Evolutionary conservation across 2,888 invertebrate genomes (phyloP).

Genomic region (Clunio marinus): DNA sequence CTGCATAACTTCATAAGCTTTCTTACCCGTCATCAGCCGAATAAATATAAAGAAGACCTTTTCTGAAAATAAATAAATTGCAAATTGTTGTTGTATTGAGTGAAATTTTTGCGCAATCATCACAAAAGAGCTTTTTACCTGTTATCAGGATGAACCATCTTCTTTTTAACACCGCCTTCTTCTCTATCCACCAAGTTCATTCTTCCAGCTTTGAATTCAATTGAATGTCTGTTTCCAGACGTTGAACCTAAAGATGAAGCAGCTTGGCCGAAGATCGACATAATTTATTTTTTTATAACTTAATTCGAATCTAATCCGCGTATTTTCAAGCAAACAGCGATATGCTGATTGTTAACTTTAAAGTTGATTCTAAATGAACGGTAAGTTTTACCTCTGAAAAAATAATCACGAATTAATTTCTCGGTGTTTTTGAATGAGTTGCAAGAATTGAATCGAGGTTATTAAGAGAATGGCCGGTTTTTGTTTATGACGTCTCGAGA

Average conservation of each 20-base stretch:
- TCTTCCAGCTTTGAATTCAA: slow-evolving; percentile 94
- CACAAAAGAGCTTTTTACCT: slow-evolving; percentile 6
- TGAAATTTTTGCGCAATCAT: neutral
- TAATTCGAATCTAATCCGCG: too few relatives aligned
- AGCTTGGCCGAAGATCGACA: slow-evolving; percentile 52
- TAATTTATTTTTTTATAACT: slow-evolving; percentile 56
- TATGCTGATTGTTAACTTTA: too few relatives aligned
- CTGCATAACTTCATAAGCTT: neutral
- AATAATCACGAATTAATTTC: too few relatives aligned
- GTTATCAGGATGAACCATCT: slow-evolving; percentile 90
- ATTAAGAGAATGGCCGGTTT: too few relatives aligned
- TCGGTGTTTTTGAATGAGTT: too few relatives aligned
- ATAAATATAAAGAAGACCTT: slow-evolving; percentile 90
- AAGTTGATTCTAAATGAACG: too few relatives aligned
- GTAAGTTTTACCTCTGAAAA: too few relatives aligned
- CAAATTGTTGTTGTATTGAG: neutral
- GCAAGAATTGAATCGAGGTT: too few relatives aligned
- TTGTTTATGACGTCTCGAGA: too few relatives aligned
- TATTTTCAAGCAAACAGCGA: too few relatives aligned
- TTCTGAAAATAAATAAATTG: slow-evolving; percentile 54
- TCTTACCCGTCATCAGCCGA: slow-evolving; percentile 84
- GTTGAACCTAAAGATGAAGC: slow-evolving; percentile 66
- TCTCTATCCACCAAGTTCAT: slow-evolving; percentile 72
- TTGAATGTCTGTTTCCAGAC: slow-evolving; percentile 81
- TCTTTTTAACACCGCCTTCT: slow-evolving; percentile 53